These are phyloP conservation scores for Nysson spinosus DNA, from an alignment of 2,888 invertebrate species.

Conservation along the genomic window DNA sequence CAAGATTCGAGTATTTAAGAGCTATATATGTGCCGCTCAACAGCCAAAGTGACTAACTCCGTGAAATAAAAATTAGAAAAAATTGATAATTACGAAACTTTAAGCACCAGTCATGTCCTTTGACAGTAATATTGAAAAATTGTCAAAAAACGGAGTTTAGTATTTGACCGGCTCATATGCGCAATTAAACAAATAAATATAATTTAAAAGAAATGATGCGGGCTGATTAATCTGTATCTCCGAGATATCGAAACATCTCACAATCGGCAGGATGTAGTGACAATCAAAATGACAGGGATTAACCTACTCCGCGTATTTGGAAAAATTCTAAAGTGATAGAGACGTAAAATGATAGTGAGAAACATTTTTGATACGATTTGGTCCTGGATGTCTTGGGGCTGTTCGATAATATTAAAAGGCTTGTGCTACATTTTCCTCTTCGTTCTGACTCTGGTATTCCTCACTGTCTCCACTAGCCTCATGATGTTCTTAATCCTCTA, in stretches of 20 bases:
- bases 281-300: not conserved
- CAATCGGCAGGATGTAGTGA: not conserved
- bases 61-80: no score
- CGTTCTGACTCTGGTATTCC: slow-evolving; percentile 43
- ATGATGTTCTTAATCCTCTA: slow-evolving; percentile 47
- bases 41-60: no score
- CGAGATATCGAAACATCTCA: not conserved
- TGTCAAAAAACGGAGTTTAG: no score
- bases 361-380: slow-evolving; percentile 40
- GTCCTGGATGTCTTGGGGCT: slow-evolving; percentile 45
- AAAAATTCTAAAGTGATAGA: slow-evolving; percentile 27
- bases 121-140: no score
- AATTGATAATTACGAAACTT: no score
- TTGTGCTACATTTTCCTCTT: slow-evolving; percentile 43
- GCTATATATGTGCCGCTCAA: no score
- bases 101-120: no score
- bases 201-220: not conserved
- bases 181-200: no score
- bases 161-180: no score
- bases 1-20: no score
- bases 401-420: slow-evolving; percentile 36
- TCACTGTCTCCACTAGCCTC: slow-evolving; percentile 33
- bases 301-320: slow-evolving; percentile 1
- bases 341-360: slow-evolving; percentile 43
- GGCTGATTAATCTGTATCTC: not conserved